Percentiles rank a stretch among this genome's conserved stretches.
Evolutionary conservation across 1,140 invertebrate species (phyloP).

Genomic region (Andricus grossulariae): DNA sequence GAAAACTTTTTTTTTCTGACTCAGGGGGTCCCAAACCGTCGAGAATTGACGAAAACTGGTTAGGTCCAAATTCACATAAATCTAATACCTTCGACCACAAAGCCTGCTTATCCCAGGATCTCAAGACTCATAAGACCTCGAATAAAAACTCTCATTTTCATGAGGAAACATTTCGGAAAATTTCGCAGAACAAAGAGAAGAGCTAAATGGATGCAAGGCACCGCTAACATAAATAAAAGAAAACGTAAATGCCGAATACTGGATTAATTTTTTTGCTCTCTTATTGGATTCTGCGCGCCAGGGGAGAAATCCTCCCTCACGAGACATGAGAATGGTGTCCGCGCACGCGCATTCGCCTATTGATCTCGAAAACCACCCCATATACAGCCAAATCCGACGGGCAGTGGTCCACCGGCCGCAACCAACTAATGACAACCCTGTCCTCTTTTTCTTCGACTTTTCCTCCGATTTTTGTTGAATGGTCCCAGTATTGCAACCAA

Average conservation of each 20-base stretch:
- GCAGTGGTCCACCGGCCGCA: slow-evolving; percentile 71
- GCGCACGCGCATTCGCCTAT: slow-evolving; percentile 70
- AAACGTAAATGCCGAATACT: slow-evolving; percentile 1
- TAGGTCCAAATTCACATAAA: too few species aligned
- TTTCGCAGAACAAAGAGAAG: not conserved
- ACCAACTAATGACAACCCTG: slow-evolving; percentile 58
- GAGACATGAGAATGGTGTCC: slow-evolving; percentile 38
- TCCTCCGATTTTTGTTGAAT: slow-evolving; percentile 24
- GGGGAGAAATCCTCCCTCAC: not conserved
- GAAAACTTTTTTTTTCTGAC: too few species aligned
- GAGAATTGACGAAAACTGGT: too few species aligned
- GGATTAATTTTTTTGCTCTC: not conserved
- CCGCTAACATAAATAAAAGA: not conserved
- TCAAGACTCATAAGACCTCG: not conserved
- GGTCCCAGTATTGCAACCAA: not conserved
- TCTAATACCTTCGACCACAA: too few species aligned
- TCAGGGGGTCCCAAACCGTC: too few species aligned
- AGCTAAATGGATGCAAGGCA: not conserved
- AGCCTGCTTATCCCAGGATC: not conserved
- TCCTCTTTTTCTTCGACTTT: slow-evolving; percentile 43
- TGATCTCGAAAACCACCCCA: slow-evolving; percentile 58
- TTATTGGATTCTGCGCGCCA: slow-evolving; percentile 16
- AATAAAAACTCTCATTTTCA: not conserved
- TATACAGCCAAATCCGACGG: slow-evolving; percentile 56
- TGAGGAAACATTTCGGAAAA: not conserved